These are phyloP conservation scores for Silurus asotus DNA, from an alignment of 2,113 vertebrate genomes.

Conservation along the genomic window DNA sequence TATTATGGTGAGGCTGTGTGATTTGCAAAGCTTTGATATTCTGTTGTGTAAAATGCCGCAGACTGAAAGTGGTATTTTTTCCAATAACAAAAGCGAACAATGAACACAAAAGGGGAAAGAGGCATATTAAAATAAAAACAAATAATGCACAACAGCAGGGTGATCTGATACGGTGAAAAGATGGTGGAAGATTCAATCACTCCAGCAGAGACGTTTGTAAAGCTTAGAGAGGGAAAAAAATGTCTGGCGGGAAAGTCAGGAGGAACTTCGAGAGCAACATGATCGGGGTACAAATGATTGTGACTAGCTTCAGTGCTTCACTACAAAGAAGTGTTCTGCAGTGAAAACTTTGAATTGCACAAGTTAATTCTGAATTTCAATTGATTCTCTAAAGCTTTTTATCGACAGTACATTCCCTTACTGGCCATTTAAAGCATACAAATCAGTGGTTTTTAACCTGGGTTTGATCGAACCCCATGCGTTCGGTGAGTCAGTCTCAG, in stretches of 20 bases:
- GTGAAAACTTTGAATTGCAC: background rate
- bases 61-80: slow-evolving; percentile 54
- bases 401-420: background rate
- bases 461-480: too few relatives aligned
- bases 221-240: slow-evolving; percentile 11
- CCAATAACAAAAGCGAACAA: slow-evolving; percentile 33
- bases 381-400: background rate
- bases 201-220: slow-evolving; percentile 48
- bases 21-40: slow-evolving; percentile 59
- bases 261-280: background rate
- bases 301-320: background rate
- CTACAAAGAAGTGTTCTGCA: background rate
- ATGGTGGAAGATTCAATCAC: slow-evolving; percentile 46
- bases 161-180: slow-evolving; percentile 32
- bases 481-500: too few relatives aligned
- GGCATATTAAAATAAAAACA: slow-evolving; percentile 31
- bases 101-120: slow-evolving; percentile 27
- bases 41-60: slow-evolving; percentile 37
- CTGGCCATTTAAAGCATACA: background rate
- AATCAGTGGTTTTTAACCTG: too few relatives aligned
- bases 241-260: background rate
- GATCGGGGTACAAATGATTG: slow-evolving; percentile 17
- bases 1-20: slow-evolving; percentile 1
- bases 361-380: background rate
- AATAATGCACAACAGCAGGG: slow-evolving; percentile 46